Evolutionary conservation across 2,797 vertebrate genomes (phyloP).

Genomic region (Falco cherrug): DNA sequence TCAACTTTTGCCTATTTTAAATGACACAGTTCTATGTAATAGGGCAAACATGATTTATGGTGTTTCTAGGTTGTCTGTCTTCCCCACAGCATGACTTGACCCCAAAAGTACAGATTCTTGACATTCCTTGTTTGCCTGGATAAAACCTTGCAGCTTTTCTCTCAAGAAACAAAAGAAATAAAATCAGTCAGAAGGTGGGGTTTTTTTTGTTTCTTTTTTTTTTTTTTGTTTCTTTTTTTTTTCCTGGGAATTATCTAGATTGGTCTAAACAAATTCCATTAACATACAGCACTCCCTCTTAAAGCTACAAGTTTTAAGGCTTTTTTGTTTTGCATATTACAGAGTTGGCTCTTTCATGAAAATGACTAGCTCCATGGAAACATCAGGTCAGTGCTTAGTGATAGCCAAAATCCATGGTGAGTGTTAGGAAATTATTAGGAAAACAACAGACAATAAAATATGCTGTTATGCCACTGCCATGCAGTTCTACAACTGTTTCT

Average conservation of each 20-base stretch:
- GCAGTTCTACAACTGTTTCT: background rate
- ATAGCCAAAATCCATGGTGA: background rate
- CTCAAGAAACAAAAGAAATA: background rate
- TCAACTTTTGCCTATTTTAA: background rate
- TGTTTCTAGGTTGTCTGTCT: background rate
- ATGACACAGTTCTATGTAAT: background rate
- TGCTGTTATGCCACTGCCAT: background rate
- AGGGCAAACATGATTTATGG: background rate
- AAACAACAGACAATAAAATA: background rate
- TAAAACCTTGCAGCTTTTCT: background rate
- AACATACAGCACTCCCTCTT: background rate
- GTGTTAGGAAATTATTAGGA: background rate
- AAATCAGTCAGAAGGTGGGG: background rate
- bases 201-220: too few relatives aligned
- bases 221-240: too few relatives aligned
- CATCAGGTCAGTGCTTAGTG: background rate
- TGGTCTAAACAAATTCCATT: background rate
- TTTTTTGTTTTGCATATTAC: background rate
- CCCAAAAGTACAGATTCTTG: background rate
- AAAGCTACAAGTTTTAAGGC: background rate
- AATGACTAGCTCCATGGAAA: background rate
- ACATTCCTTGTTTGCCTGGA: background rate
- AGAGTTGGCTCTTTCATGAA: background rate
- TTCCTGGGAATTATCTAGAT: background rate
- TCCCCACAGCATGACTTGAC: background rate